Conservation (phyloP, 2,888 invertebrate genomes). For the Callyntrura sp. region DNA sequence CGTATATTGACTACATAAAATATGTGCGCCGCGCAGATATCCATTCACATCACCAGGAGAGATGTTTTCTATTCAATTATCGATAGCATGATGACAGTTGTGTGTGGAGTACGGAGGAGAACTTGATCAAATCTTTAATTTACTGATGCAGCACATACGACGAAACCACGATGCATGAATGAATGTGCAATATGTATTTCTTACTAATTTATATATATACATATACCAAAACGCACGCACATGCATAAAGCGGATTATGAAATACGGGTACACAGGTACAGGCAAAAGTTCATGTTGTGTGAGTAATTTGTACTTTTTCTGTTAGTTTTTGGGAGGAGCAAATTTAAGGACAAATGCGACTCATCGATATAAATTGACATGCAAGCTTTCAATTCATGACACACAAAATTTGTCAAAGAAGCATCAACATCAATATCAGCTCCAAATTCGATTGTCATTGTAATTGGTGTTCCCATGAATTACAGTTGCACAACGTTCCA, state of each 20-base stretch:
- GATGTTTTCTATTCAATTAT: slow-evolving; percentile 46
- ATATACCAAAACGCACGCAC: slow-evolving; percentile 37
- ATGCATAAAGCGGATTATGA: slow-evolving; percentile 22
- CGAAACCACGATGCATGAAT: not conserved
- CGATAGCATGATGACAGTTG: slow-evolving; percentile 51
- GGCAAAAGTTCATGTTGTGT: slow-evolving; percentile 23
- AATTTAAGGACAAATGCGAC: slow-evolving; percentile 65
- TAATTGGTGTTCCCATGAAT: slow-evolving; percentile 41
- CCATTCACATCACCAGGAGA: slow-evolving; percentile 13
- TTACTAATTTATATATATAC: slow-evolving; percentile 3
- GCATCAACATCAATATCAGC: not conserved
- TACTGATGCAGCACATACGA: not conserved
- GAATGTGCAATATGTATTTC: slow-evolving; percentile 20
- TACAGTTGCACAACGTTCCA: slow-evolving; percentile 34
- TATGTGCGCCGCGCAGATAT: not conserved
- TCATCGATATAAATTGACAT: slow-evolving; percentile 72
- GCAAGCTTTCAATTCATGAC: slow-evolving; percentile 62
- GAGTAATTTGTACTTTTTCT: slow-evolving; percentile 55
- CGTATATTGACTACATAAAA: slow-evolving; percentile 23
- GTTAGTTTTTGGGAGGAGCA: slow-evolving; percentile 70
- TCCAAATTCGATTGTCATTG: not conserved
- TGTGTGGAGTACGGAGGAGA: slow-evolving; percentile 2
- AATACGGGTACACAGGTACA: slow-evolving; percentile 35
- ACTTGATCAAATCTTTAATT: slow-evolving; percentile 63
- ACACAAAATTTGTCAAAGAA: slow-evolving; percentile 65